These are phyloP conservation scores for Cremastinae sp. DNA, from an alignment of 2,888 invertebrate species.

Conservation along the genomic window DNA sequence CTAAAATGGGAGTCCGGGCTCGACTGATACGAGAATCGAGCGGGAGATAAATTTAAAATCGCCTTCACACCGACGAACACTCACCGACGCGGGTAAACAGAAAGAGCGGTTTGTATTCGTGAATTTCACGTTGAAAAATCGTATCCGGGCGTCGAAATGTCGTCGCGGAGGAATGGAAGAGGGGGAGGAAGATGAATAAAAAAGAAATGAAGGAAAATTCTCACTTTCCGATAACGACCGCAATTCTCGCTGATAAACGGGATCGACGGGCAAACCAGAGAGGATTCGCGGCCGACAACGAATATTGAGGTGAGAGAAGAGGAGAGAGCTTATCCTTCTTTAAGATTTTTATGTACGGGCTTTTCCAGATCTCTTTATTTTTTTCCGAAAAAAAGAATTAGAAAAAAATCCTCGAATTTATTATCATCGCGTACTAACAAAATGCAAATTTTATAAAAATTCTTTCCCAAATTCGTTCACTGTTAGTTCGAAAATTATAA, in stretches of 20 bases:
- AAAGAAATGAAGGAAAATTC: constrained; percentile 55
- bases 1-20: too few species aligned
- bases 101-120: constrained; percentile 6
- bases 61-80: background rate
- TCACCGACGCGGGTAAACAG: constrained; percentile 8
- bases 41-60: too few species aligned
- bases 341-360: constrained; percentile 3
- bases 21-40: too few species aligned
- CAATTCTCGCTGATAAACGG: constrained; percentile 75
- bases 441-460: too few species aligned
- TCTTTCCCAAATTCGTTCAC: too few species aligned
- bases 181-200: too few species aligned
- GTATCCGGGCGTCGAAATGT: constrained; percentile 35
- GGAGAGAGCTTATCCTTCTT: constrained; percentile 40
- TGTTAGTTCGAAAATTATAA: too few species aligned
- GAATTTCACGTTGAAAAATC: constrained; percentile 34
- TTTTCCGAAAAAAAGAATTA: too few species aligned
- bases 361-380: background rate
- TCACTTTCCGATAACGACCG: constrained; percentile 72
- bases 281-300: constrained; percentile 35
- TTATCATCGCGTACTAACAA: too few species aligned
- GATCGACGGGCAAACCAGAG: constrained; percentile 64
- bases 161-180: too few species aligned
- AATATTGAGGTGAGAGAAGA: constrained; percentile 9
- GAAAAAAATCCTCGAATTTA: too few species aligned